Evolutionary conservation across 2,888 invertebrate genomes (phyloP), one percentile per base, ranked within the genome.

Genomic region (Corbicula japonica): DNA sequence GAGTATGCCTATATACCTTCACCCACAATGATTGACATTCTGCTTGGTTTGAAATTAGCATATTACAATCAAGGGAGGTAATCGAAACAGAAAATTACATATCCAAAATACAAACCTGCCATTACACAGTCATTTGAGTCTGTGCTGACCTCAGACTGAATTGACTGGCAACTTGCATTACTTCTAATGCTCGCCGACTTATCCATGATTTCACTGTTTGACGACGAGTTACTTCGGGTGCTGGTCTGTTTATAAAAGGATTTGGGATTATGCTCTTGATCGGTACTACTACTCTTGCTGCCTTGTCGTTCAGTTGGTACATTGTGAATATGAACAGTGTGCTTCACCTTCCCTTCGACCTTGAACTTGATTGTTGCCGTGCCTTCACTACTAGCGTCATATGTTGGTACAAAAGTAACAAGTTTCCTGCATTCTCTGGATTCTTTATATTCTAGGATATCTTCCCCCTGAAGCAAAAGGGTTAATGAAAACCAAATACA

Each of bases 381-480:
- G 8, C 62, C 62, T 32, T 34, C 48, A 6, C n/a, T 32, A 1
- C 32, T 21, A 2, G 18, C 32, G 32, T 62, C 62, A 32, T 62
- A 62, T 1, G 62, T 62, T 23, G 62, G 62, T 21, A 48, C 32
- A 15, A 62, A 34, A n/a, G 46, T 5, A 8, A 62, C 23, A 30
- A 30, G 62, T 23, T 23, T 15, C 34, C 62, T 62, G 48, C 46
- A 44, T 34, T 62, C 62, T 21, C 5, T 3, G 0, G 21, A 32
- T 15, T 46, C 48, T 12, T 21, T 46, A 30, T 48, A 62, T 18
- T 62, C 62, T 0, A 62, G 15, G 15, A 62, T 32, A 28, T 62
- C 62, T 32, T 62, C 62, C 23, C 62, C 62, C 62, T 62, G 48
- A 12, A 30, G n/a, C n/a, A n/a, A n/a, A n/a, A n/a, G n/a, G n/a